Conservation (phyloP, 2,888 invertebrate species). For the Heterodera filipjevi region DNA sequence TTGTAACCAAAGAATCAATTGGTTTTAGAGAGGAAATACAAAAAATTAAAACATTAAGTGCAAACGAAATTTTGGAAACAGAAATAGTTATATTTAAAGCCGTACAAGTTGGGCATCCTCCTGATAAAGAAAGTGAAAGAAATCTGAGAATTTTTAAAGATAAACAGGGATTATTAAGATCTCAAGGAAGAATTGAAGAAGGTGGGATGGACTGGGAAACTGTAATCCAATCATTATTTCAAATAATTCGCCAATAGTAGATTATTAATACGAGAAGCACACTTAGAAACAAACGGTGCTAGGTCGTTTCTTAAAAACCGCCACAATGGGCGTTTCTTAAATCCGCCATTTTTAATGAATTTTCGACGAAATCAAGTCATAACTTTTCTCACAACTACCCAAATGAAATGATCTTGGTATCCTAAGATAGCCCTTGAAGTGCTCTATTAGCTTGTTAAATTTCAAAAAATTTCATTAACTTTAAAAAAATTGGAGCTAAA, state of each 20-base stretch:
- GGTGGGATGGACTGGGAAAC: neutral
- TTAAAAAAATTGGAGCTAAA: too few species aligned
- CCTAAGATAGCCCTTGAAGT: too few species aligned
- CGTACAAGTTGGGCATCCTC: neutral
- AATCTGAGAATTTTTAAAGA: neutral
- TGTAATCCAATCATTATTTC: neutral
- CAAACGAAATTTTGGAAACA: neutral
- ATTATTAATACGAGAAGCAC: neutral
- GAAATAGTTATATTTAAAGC: neutral
- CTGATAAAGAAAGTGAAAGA: neutral
- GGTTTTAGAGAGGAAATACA: neutral
- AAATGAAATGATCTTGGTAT: too few species aligned
- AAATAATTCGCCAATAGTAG: neutral
- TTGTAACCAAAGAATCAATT: neutral
- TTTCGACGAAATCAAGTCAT: too few species aligned
- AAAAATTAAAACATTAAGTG: neutral
- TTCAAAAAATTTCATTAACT: too few species aligned
- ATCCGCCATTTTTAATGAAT: too few species aligned
- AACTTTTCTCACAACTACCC: too few species aligned
- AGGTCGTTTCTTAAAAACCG: too few species aligned
- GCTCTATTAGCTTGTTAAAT: too few species aligned
- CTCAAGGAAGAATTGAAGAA: constrained; percentile 5
- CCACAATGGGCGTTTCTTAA: too few species aligned
- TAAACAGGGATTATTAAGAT: neutral
- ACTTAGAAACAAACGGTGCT: too few species aligned